Base-by-base conservation (phyloP, 2,888 invertebrate genomes). In the Pristionchus mayeri region DNA sequence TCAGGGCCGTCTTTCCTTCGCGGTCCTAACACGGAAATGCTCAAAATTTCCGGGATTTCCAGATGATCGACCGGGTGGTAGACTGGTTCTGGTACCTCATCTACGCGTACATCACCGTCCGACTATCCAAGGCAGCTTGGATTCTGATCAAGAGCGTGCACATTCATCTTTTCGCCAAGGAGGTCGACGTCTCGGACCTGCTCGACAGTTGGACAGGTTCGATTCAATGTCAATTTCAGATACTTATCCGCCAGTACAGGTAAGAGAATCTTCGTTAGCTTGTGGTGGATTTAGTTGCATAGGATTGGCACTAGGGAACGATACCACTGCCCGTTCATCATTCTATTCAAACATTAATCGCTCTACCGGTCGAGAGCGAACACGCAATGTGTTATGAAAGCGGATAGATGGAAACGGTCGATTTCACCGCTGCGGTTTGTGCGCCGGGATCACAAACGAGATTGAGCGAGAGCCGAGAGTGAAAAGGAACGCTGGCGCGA, bases 111-210 rank as follows among this genome's bases (percentile, higher is more conserved):
- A 50, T 90, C 21, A 86, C 86, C 7, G 87, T 90, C 4, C 90
- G 92, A 6, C 67, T 91, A 27, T 82, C 89, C 60, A 92, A 91
- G 80, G 91, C 87, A 34, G 76, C 88, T 0, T 89, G 86, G 82
- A 88, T 92, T 34, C 37, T 92, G 11, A 30, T 63, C 76, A 88
- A 88, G 78, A 85, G 84, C 13, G 37, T 88, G n/a, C 57, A 86
- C 44, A 86, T 88, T 7, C 89, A 90, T 75, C 86, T 86, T 48
- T 1, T 90, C 27, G 86, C 86, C 21, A 89, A 89, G 52, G 71
- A 81, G 40, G 84, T 86, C 84, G 87, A 86, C 63, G 60, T 90
- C 52, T 86, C 87, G 6, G 84, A 88, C 79, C 67, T 88, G 21
- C 86, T 88, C 60, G 87, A 89, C 80, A 48, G 79, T 3, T 90